Percentiles rank a stretch among this genome's conserved stretches.
phyloP scores from a whole-genome alignment of 2,888 invertebrate species.

The Plebejus melissa region DNA sequence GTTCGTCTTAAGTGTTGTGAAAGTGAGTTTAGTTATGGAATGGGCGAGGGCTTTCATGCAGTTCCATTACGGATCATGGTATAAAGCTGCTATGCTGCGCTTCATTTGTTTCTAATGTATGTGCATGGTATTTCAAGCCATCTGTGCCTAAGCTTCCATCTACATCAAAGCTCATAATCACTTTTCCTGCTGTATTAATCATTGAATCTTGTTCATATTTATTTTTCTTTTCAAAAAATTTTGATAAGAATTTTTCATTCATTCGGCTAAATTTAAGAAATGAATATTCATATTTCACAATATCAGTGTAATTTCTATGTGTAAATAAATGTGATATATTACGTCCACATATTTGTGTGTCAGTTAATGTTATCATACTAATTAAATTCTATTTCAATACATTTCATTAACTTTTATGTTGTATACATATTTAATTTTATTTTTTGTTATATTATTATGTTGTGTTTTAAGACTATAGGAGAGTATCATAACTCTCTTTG shows the following conservation, averaged over 20 bases:
- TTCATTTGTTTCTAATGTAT: conserved; percentile 10
- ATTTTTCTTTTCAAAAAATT: not conserved
- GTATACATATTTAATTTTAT: not conserved
- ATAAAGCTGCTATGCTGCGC: not conserved
- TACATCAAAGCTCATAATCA: conserved; percentile 7
- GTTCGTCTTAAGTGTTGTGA: conserved; percentile 39
- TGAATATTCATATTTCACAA: not conserved
- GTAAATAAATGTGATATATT: not conserved
- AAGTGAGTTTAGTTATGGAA: conserved; percentile 48
- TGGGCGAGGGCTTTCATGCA: conserved; percentile 42
- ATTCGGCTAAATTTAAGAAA: not conserved
- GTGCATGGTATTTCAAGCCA: conserved; percentile 10
- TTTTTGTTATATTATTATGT: not conserved
- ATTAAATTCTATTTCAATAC: not conserved
- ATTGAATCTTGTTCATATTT: not conserved
- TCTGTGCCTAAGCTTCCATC: conserved; percentile 2
- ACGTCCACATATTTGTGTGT: not conserved
- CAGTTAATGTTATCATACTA: not conserved
- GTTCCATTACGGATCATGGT: conserved; percentile 35
- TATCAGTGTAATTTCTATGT: not conserved
- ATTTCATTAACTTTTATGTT: not conserved
- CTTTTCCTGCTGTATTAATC: not conserved
- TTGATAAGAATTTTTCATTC: not conserved
- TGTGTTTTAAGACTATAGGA: not conserved
- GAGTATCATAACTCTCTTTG: not conserved